A percentile compares a stretch with the other conserved stretches of the same genome.
phyloP scores from a whole-genome alignment of 2,797 vertebrate species.

The Acanthurus lineatus region DNA sequence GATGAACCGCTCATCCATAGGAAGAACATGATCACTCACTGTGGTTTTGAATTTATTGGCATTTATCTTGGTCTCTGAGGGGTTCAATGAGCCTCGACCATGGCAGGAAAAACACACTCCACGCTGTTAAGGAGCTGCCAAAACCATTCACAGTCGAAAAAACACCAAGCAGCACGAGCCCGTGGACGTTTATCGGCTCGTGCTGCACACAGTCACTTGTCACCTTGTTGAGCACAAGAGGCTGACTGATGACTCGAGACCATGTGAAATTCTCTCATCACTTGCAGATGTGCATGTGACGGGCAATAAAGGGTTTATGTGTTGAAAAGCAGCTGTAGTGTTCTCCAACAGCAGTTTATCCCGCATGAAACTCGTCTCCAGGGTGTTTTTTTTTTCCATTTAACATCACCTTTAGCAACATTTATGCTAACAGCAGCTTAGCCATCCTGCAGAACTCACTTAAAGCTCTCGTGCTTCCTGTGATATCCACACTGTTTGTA shows the following conservation, averaged over 20 bases:
- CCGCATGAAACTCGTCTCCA: constrained; percentile 5
- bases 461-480: not conserved
- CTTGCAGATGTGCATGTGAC: constrained; percentile 35
- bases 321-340: not conserved
- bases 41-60: constrained; percentile 63
- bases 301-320: constrained; percentile 27
- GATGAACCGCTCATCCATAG: constrained; percentile 65
- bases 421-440: not conserved
- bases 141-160: constrained; percentile 26
- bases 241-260: constrained; percentile 48
- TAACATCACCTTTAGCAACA: not conserved
- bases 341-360: not conserved
- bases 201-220: constrained; percentile 41
- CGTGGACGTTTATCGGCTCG: constrained; percentile 44
- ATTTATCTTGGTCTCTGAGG: constrained; percentile 48
- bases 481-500: not conserved
- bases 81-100: constrained; percentile 52
- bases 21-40: constrained; percentile 44
- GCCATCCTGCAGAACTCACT: not conserved
- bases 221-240: constrained; percentile 54
- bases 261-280: constrained; percentile 8
- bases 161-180: constrained; percentile 42
- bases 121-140: constrained; percentile 43
- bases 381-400: not conserved
- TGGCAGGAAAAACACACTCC: constrained; percentile 42